Conservation (phyloP, 2,113 vertebrate species). For the Eidolon helvum region DNA sequence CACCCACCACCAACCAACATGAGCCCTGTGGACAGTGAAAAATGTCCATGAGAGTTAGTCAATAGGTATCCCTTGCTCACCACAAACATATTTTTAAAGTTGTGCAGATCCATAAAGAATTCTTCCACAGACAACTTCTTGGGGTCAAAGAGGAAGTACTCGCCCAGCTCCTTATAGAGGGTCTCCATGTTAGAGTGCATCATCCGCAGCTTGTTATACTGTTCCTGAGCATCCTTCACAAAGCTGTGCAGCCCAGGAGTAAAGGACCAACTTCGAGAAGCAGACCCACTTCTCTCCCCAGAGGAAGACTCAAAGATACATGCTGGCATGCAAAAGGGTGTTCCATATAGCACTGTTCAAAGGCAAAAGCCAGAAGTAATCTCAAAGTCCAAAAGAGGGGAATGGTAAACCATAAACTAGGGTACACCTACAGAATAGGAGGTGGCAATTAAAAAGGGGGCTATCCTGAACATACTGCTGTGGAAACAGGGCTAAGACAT, state of each 20-base stretch:
- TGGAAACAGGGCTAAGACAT: neutral
- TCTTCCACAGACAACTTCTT: constrained; percentile 88
- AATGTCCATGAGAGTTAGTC: neutral
- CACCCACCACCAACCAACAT: neutral
- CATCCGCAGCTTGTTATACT: constrained; percentile 87
- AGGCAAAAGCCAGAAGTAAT: neutral
- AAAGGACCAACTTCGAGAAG: constrained; percentile 79
- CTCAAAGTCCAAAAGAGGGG: neutral
- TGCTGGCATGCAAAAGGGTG: neutral
- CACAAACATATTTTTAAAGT: constrained; percentile 92
- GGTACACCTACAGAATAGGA: neutral
- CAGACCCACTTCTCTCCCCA: neutral
- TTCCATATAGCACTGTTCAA: neutral
- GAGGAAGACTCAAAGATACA: neutral
- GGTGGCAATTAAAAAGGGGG: neutral
- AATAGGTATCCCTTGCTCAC: constrained; percentile 76
- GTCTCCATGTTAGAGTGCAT: constrained; percentile 91
- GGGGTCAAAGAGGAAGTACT: constrained; percentile 88
- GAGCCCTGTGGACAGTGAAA: neutral
- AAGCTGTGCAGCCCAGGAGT: constrained; percentile 84
- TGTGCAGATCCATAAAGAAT: constrained; percentile 89
- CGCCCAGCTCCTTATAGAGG: constrained; percentile 85
- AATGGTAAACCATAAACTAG: neutral
- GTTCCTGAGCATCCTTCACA: constrained; percentile 84
- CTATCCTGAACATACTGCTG: neutral